These are phyloP conservation scores for Cephus cinctus DNA, from an alignment of 1,140 invertebrate species.

Conservation along the genomic window DNA sequence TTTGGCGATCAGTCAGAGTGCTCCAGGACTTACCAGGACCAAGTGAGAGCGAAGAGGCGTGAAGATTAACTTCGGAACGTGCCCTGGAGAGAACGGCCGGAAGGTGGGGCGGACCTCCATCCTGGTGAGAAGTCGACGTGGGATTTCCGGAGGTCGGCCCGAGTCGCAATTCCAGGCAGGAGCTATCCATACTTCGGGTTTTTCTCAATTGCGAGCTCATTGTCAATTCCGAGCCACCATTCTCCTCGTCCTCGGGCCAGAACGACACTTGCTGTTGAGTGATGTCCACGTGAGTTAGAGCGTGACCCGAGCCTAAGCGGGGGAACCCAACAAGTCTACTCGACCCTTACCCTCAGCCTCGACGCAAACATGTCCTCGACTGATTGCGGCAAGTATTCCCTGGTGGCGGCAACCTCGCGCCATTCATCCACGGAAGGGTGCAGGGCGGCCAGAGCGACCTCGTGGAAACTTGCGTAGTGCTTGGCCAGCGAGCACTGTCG, in stretches of 20 bases:
- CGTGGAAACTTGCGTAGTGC: constrained; percentile 86
- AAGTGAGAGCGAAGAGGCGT: constrained; percentile 63
- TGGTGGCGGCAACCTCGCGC: constrained; percentile 81
- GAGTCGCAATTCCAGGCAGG: constrained; percentile 75
- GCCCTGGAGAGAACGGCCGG: constrained; percentile 66
- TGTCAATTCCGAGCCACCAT: constrained; percentile 56
- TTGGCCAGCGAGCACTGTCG: constrained; percentile 89
- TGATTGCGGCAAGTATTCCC: constrained; percentile 79
- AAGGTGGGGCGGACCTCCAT: constrained; percentile 33
- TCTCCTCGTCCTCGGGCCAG: constrained; percentile 72
- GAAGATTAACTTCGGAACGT: constrained; percentile 84
- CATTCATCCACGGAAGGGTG: constrained; percentile 83
- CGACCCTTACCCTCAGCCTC: constrained; percentile 68
- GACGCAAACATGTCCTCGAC: constrained; percentile 79
- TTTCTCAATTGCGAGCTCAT: constrained; percentile 77
- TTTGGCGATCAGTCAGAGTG: too few species aligned
- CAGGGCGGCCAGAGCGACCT: constrained; percentile 72
- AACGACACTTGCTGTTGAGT: constrained; percentile 73
- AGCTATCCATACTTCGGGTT: constrained; percentile 85
- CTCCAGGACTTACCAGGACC: constrained; percentile 55
- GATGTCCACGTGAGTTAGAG: constrained; percentile 9
- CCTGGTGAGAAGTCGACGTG: constrained; percentile 26
- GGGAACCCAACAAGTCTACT: too few species aligned
- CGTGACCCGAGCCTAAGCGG: not conserved
- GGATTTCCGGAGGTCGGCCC: constrained; percentile 39